Percentiles rank a stretch among this genome's conserved stretches.
Evolutionary conservation across 2,797 vertebrate species (phyloP).

Genomic region (Squalus acanthias): DNA sequence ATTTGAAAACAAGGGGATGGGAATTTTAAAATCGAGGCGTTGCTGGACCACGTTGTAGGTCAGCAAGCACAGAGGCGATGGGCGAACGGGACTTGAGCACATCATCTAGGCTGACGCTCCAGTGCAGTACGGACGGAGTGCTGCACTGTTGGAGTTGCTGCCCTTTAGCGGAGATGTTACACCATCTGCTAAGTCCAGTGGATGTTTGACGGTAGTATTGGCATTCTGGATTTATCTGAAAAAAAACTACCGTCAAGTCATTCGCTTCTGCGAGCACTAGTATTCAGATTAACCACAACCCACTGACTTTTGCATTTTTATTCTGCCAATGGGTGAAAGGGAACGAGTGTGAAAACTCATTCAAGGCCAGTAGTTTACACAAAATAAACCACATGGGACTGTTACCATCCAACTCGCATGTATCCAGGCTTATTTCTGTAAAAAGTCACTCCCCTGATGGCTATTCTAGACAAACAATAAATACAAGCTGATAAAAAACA

Average conservation of each 20-base stretch:
- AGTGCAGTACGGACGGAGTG: neutral
- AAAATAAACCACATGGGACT: neutral
- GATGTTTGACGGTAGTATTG: neutral
- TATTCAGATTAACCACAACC: neutral
- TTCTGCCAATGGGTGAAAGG: too few relatives aligned
- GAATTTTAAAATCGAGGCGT: too few relatives aligned
- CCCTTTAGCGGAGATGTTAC: neutral
- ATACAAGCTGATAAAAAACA: neutral
- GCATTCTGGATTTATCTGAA: neutral
- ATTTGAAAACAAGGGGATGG: too few relatives aligned
- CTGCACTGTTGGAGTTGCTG: neutral
- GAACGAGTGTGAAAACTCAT: neutral
- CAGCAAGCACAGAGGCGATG: too few relatives aligned
- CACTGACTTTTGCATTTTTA: neutral
- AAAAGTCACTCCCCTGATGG: neutral
- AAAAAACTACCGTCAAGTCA: too few relatives aligned
- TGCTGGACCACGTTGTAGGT: too few relatives aligned
- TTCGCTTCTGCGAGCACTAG: neutral
- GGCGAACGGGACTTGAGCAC: neutral
- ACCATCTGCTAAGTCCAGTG: too few relatives aligned
- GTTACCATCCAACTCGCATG: neutral
- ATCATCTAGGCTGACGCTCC: neutral
- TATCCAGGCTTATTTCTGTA: neutral
- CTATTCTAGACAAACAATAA: neutral
- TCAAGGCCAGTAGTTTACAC: neutral